Conservation (phyloP, 2,888 invertebrate genomes). For the Drosophila rellima region DNA sequence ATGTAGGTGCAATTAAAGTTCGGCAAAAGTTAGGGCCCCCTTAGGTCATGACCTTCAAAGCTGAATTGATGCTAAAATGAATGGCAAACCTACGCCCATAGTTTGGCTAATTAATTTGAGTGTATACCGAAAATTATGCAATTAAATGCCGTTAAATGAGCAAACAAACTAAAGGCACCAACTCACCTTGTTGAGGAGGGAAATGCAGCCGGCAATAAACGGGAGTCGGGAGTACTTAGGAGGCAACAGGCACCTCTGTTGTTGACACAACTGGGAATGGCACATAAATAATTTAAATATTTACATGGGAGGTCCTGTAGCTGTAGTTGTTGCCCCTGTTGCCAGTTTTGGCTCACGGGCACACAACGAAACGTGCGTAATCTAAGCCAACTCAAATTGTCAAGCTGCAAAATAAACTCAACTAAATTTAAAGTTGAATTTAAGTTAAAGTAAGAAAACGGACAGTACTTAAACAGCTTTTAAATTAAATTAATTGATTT, state of each 20-base stretch:
- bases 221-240: background rate
- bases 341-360: slow-evolving; percentile 13
- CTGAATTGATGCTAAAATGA: slow-evolving; percentile 11
- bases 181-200: slow-evolving; percentile 14
- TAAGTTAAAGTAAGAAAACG: background rate
- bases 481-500: background rate
- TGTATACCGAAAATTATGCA: slow-evolving; percentile 70
- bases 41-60: slow-evolving; percentile 34
- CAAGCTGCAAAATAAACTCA: slow-evolving; percentile 26
- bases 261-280: slow-evolving; percentile 72
- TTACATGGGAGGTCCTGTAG: slow-evolving; percentile 53
- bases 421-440: slow-evolving; percentile 8
- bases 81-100: slow-evolving; percentile 12
- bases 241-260: slow-evolving; percentile 25
- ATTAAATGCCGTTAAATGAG: slow-evolving; percentile 74
- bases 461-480: background rate
- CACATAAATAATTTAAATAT: slow-evolving; percentile 79
- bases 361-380: slow-evolving; percentile 62
- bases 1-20: slow-evolving; percentile 35
- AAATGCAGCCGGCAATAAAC: slow-evolving; percentile 2
- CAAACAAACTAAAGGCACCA: slow-evolving; percentile 60
- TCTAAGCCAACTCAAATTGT: slow-evolving; percentile 41
- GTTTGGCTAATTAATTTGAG: slow-evolving; percentile 55
- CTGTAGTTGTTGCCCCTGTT: slow-evolving; percentile 18
- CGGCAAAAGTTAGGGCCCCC: slow-evolving; percentile 2